Base-by-base conservation (phyloP, 2,888 invertebrate genomes). In the Cantharis lateralis region DNA sequence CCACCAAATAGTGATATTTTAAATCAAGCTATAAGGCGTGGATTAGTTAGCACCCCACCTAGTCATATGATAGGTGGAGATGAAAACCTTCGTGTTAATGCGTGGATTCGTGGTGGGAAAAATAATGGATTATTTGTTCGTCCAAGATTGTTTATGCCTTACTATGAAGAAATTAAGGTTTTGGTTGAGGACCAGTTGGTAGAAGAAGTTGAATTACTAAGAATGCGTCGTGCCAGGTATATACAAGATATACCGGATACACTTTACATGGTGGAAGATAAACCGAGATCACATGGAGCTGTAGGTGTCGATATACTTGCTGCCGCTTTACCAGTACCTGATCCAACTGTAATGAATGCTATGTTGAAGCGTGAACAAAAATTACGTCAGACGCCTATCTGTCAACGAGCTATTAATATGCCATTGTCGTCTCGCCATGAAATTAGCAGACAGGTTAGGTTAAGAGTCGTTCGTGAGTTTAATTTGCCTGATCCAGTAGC, bases 141-240 rank as follows among this genome's bases (percentile, higher is more conserved):
- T 81, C 97, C 98, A 71, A 90, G 98, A 66, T 92, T 97, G 79
- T 98, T 98, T 89, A 94, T 96, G 91, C 98, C 98, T 62, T 98
- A 98, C 87, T 95, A 96, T 83, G 98, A 98, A 87, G 98, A 98
- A 90, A 93, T 96, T 11, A 98, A 97, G 91, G 95, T 94, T 83
- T 89, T 96, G 82, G 91, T 97, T 71, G 96, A 96, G 86, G 96
- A 96, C 87, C 95, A 95, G 84, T 90, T 94, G 85, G 93, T 94
- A 72, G 94, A 95, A 84, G 94, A 95, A 86, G 93, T 93, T 66
- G 94, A 94, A 84, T 87, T 93, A 82, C 90, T 94, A 80, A 91
- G 94, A 26, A 91, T 94, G 82, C 82, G 88, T 62, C 83, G 87
- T 32, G 85, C 86, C n/a, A 91, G 95, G 18, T 94, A 93, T 85